phyloP scores from a whole-genome alignment of 2,888 invertebrate species.

The Cephus sareptanus region DNA sequence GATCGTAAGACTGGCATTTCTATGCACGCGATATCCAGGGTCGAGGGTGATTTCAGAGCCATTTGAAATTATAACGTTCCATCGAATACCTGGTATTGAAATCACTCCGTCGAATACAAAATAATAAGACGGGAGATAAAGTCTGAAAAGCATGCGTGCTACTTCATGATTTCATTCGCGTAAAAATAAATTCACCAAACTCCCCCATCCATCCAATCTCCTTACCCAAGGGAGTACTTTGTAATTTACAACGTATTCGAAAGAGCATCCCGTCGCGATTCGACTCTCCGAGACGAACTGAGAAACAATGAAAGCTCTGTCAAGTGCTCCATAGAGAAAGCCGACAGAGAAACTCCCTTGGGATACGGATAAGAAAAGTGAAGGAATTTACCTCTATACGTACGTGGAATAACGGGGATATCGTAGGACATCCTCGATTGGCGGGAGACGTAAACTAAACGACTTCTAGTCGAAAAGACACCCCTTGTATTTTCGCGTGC shows the following conservation, averaged over 20 bases:
- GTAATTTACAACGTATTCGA: neutral
- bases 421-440: neutral
- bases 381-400: neutral
- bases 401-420: neutral
- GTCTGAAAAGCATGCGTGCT: neutral
- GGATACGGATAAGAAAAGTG: neutral
- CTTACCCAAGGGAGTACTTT: neutral
- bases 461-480: neutral
- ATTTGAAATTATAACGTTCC: neutral
- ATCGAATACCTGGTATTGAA: neutral
- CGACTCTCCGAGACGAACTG: neutral
- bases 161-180: neutral
- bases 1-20: neutral
- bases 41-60: neutral
- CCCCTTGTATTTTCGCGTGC: neutral
- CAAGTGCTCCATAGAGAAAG: neutral
- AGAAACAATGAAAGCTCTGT: neutral
- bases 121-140: neutral
- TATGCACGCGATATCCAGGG: neutral
- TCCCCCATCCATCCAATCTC: neutral
- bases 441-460: neutral
- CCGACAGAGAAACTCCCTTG: neutral
- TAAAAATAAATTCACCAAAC: neutral
- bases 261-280: neutral
- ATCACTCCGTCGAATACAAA: neutral